A percentile compares a stretch with the other conserved stretches of the same genome.
Conservation (phyloP, 2,888 invertebrate species). For the Choristoneura rosaceana region DNA sequence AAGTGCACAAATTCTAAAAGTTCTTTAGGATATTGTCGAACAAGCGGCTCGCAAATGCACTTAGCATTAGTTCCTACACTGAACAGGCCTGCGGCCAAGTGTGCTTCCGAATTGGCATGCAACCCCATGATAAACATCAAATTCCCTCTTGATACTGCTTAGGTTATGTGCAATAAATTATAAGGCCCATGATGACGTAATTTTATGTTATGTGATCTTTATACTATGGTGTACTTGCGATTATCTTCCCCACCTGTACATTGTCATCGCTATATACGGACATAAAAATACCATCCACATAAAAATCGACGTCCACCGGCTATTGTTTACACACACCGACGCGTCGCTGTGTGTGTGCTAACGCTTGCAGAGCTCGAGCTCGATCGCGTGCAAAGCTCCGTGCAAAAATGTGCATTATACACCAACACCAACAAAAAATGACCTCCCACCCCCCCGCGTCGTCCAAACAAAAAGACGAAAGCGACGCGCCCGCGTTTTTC, state of each 20-base stretch:
- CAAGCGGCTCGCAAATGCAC: too few species aligned
- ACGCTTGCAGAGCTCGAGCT: conserved; percentile 67
- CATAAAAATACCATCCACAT: conserved; percentile 40
- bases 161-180: too few species aligned
- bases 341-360: conserved; percentile 56
- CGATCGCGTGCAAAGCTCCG: conserved; percentile 76
- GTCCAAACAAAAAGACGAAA: conserved; percentile 61
- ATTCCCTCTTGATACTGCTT: too few species aligned
- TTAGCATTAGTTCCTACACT: too few species aligned
- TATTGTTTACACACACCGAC: conserved; percentile 44
- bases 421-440: conserved; percentile 68
- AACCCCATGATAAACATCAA: too few species aligned
- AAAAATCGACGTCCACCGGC: conserved; percentile 39
- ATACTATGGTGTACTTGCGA: conserved; percentile 8
- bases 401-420: conserved; percentile 81
- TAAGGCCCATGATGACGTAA: background rate
- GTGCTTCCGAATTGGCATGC: too few species aligned
- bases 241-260: conserved; percentile 35
- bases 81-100: too few species aligned
- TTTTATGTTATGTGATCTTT: background rate
- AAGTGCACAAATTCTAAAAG: too few species aligned
- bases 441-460: conserved; percentile 62
- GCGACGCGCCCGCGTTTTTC: conserved; percentile 58
- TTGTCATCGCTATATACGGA: conserved; percentile 33
- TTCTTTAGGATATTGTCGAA: too few species aligned